Base-by-base conservation (phyloP, 2,888 invertebrate genomes). In the Hydrotaea diabolus region DNA sequence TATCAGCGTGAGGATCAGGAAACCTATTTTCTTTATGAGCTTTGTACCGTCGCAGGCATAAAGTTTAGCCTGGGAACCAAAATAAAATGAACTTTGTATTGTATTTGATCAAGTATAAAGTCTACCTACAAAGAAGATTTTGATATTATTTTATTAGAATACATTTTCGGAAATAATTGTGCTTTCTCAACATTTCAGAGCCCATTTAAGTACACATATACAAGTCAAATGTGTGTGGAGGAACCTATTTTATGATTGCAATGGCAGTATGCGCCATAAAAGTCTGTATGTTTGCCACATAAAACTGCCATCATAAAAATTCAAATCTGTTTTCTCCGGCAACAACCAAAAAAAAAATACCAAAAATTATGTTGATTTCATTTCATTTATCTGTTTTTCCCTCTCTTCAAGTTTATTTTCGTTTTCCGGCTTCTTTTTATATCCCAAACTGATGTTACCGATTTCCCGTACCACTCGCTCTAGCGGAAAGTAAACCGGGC, bases 391-490 rank as follows among this genome's bases (percentile, higher is more conserved):
- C 46, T 43, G 15, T 43, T 69, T 59, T 46, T 31, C 21, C 0
- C 69, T 21, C 43, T 69, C 49, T 79, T 62, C 46, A 80, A 73
- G 57, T 77, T 80, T 53, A 77, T 77, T 77, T 80, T 53, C 59
- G 17, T 43, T 74, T 77, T 75, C 73, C 66, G 69, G 53, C 3
- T 21, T 31, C 36, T 73, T 77, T 78, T 71, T 62, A 78, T 78
- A 53, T 82, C 21, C 62, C 59, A 21, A 53, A 75, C 59, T 81
- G 72, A 73, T 66, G 46, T 78, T 78, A 59, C 49, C 39, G 71
- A 69, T 78, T 59, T 69, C 77, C 17, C 57, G 11, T 77, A 21
- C 36, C 15, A 49, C 11, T 21, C n/a, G 57, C 26, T 8, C n/a
- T n/a, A 15, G 62, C 62, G 31, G 36, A 62, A 62, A 62, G 31